Conservation (phyloP, 2,797 vertebrate species). For the Epinephelus coioides region DNA sequence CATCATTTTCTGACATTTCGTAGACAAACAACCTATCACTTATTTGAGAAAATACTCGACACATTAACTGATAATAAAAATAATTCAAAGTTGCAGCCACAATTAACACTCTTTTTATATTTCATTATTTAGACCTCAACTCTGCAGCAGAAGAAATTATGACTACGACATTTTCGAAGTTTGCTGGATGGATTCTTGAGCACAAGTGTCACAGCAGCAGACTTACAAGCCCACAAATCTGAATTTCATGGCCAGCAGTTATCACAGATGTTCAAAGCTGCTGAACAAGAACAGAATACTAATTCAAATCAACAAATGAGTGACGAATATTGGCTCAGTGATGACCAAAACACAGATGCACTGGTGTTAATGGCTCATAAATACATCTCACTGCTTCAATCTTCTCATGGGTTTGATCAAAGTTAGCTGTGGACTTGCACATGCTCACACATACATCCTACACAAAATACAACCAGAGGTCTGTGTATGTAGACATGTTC, state of each 20-base stretch:
- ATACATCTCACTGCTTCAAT: neutral
- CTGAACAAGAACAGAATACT: too few relatives aligned
- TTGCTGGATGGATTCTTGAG: neutral
- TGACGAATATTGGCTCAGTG: neutral
- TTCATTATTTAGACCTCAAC: neutral
- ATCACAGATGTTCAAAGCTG: neutral
- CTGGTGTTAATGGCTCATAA: neutral
- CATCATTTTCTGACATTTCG: neutral
- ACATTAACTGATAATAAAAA: neutral
- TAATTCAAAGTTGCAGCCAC: neutral
- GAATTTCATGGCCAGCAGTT: too few relatives aligned
- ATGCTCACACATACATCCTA: too few relatives aligned
- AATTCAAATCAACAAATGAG: neutral
- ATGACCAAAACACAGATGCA: neutral
- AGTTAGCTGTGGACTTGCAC: neutral
- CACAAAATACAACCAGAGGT: too few relatives aligned
- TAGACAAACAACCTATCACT: neutral
- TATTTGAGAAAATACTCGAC: neutral
- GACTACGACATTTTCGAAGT: neutral
- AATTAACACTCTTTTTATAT: neutral
- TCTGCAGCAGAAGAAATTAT: neutral
- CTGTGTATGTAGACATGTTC: neutral
- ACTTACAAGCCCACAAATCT: too few relatives aligned
- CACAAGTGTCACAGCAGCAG: neutral
- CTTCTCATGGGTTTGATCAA: neutral